These are phyloP conservation scores for Suillia variegata DNA, from an alignment of 2,888 invertebrate species.

Conservation along the genomic window DNA sequence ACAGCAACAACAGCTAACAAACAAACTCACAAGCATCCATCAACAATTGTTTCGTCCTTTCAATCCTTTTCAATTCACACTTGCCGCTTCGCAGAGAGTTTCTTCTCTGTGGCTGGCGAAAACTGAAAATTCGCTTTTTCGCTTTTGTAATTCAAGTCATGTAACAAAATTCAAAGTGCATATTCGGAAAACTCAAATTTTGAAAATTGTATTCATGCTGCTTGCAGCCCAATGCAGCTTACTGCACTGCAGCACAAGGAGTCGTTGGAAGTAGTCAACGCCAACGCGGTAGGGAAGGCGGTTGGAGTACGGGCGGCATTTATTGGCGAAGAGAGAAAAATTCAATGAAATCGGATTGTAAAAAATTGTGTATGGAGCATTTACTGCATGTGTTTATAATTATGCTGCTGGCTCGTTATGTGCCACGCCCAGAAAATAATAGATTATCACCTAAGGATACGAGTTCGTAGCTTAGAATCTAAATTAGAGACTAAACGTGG, in stretches of 20 bases:
- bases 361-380: too few relatives aligned
- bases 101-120: not conserved
- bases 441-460: not conserved
- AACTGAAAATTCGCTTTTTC: conserved; percentile 17
- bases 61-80: not conserved
- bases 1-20: conserved; percentile 4
- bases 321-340: too few relatives aligned
- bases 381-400: conserved; percentile 55
- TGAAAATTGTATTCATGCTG: conserved; percentile 11
- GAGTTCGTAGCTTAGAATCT: too few relatives aligned
- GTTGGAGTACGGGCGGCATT: conserved; percentile 19
- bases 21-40: too few relatives aligned
- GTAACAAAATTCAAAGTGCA: conserved; percentile 46
- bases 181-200: conserved; percentile 35
- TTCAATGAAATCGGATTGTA: too few relatives aligned
- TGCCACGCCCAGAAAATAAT: conserved; percentile 10
- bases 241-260: not conserved
- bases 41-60: not conserved
- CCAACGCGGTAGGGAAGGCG: too few relatives aligned
- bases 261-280: too few relatives aligned
- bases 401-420: conserved; percentile 43
- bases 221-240: not conserved
- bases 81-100: not conserved
- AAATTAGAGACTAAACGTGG: too few relatives aligned
- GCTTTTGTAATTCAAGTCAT: conserved; percentile 52